Base-by-base conservation (phyloP, 2,888 invertebrate species). In the Cryptocephalus moraei region DNA sequence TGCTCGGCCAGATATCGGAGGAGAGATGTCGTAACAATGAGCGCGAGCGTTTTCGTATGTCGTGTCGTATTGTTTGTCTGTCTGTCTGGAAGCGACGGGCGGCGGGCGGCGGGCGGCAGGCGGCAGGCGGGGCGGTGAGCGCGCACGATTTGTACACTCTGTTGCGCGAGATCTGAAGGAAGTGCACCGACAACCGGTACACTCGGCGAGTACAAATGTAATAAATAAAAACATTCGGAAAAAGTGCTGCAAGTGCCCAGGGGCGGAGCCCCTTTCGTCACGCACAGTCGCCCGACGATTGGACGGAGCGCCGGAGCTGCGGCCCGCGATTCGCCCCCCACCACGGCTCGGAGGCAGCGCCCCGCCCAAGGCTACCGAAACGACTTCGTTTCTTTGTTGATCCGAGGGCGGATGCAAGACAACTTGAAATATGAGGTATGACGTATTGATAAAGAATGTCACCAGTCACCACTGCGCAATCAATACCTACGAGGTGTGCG, bases 151-250 rank as follows among this genome's bases (percentile, higher is more conserved):
- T 13, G 61, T 63, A 63, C 62, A 62, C 60, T 54, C 52, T 54
- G 51, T 46, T 50, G 50, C 52, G 51, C 55, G 56, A 53, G 57
- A 52, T 49, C 55, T 51, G 48, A 51, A 61, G 63, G 62, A 63
- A 64, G 62, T 60, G 61, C 63, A 55, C 61, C 64, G 65, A 76
- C 79, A 69, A 77, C 78, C 78, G 78, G 75, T 77, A 77, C 74
- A 79, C 76, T 77, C 78, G 76, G 73, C 74, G 75, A 75, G 74
- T 77, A 78, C 80, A 77, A 80, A 79, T 77, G 79, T 79, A 80
- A 81, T 81, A 80, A 80, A 81, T 81, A 81, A 80, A 80, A 80
- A 71, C 71, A 71, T 69, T 70, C 57, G 66, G 70, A 71, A 70
- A 79, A 78, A 72, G 73, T 72, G 75, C 71, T 64, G 66, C 65